These are phyloP conservation scores for Pipa parva DNA, from an alignment of 2,113 vertebrate genomes.

Conservation along the genomic window DNA sequence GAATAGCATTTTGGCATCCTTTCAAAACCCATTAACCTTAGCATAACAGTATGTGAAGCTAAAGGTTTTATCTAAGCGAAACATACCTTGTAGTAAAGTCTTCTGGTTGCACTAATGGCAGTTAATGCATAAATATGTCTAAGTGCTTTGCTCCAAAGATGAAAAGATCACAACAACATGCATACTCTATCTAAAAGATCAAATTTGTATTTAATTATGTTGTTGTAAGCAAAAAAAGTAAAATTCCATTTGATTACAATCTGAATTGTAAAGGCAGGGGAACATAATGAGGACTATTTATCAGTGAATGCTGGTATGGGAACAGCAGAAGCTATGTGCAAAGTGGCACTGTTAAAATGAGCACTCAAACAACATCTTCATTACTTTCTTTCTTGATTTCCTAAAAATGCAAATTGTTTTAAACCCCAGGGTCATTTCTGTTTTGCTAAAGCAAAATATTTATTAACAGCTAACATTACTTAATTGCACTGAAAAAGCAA, in stretches of 20 bases:
- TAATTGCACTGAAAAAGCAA: neutral
- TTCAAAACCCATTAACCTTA: conserved; percentile 44
- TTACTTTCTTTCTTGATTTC: conserved; percentile 15
- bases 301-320: conserved; percentile 1
- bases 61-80: conserved; percentile 38
- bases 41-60: conserved; percentile 19
- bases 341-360: conserved; percentile 24
- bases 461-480: conserved; percentile 3
- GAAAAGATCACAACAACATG: conserved; percentile 49
- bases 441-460: conserved; percentile 27
- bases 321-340: conserved; percentile 14
- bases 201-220: conserved; percentile 46
- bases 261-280: conserved; percentile 45
- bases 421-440: conserved; percentile 13
- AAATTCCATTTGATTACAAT: conserved; percentile 43
- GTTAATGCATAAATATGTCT: conserved; percentile 45
- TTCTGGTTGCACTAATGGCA: neutral
- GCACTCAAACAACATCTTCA: conserved; percentile 9
- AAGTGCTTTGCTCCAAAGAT: conserved; percentile 46
- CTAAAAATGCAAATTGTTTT: conserved; percentile 15
- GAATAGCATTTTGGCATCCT: neutral
- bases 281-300: conserved; percentile 37
- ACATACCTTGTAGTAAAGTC: conserved; percentile 33
- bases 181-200: conserved; percentile 46
- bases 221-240: conserved; percentile 41